Evolutionary conservation across 2,888 invertebrate genomes (phyloP), one percentile per base, ranked within the genome.

Genomic region (Melangyna quadrimaculata): DNA sequence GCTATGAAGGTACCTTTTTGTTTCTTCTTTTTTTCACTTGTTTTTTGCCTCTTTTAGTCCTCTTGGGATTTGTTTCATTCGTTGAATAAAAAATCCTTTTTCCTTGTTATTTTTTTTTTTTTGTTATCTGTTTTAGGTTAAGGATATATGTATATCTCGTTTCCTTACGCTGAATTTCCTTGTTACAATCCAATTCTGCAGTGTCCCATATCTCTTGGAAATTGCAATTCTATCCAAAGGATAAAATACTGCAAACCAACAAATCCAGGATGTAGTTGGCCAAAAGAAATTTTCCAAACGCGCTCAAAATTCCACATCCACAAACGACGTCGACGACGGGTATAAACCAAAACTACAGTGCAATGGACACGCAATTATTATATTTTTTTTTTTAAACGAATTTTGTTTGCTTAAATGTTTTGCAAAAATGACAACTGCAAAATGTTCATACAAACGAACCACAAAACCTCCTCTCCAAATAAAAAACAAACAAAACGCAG

Each of bases 341-440:
- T 45, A 61, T 61, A 59, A 59, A 61, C 53, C 72, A 43, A 43
- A 72, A 69, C 72, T 67, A n/a, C n/a, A 82, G 78, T 82, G 67
- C 80, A 80, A 77, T 69, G 73, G 86, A 81, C 86, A 81, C 71
- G 72, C 81, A 86, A 86, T 86, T 80, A 84, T 69, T 55, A 59
- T 51, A 8, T 74, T 5, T 74, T 29, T 75, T 48, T 55, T 70
- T 55, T 55, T 27, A 45, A 65, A 37, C 43, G 53, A 22, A 22
- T 67, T 67, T 53, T 27, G 43, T 69, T 35, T 61, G n/a, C 45
- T 48, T 45, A n/a, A 61, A 3, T 57, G 57, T 32, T 55, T 55
- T 70, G 4, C 37, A n/a, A 32, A 45, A 71, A 70, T 61, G 29
- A 70, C n/a, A n/a, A n/a, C 59, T 65, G 72, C 65, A 27, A 57